Percentiles rank a stretch among this genome's conserved stretches.
Conservation (phyloP, 2,113 vertebrate genomes). For the Platysteira castanea region DNA sequence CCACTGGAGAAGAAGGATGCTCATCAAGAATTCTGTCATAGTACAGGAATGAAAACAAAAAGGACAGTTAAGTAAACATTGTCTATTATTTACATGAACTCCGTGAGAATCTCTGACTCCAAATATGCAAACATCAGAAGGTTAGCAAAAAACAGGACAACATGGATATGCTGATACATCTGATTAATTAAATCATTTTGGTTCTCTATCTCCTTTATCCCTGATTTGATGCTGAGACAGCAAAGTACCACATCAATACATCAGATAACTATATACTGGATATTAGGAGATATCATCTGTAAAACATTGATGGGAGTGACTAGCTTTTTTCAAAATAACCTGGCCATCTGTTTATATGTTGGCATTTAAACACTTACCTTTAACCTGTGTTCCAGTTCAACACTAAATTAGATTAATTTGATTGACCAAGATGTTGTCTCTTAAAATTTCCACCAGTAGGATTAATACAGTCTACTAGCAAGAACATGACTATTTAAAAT, state of each 20-base stretch:
- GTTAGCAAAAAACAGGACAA: too few relatives aligned
- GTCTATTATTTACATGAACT: too few relatives aligned
- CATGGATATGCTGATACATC: background rate
- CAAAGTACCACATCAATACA: background rate
- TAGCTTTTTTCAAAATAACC: background rate
- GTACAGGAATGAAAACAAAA: too few relatives aligned
- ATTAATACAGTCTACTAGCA: background rate
- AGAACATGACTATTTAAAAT: conserved; percentile 27
- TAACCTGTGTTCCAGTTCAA: background rate
- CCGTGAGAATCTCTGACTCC: too few relatives aligned
- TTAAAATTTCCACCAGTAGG: background rate
- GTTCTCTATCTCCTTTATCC: background rate
- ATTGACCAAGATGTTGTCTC: background rate
- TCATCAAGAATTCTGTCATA: too few relatives aligned
- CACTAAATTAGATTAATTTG: background rate
- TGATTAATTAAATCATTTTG: background rate
- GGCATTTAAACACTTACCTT: background rate
- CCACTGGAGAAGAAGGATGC: too few relatives aligned
- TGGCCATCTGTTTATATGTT: background rate
- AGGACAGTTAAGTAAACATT: too few relatives aligned
- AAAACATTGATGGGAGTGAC: background rate
- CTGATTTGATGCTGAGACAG: background rate
- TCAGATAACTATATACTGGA: background rate
- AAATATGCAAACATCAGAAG: too few relatives aligned
- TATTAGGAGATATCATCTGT: background rate